Base-by-base conservation (phyloP, 2,113 vertebrate genomes). In the Burhinus bistriatus region DNA sequence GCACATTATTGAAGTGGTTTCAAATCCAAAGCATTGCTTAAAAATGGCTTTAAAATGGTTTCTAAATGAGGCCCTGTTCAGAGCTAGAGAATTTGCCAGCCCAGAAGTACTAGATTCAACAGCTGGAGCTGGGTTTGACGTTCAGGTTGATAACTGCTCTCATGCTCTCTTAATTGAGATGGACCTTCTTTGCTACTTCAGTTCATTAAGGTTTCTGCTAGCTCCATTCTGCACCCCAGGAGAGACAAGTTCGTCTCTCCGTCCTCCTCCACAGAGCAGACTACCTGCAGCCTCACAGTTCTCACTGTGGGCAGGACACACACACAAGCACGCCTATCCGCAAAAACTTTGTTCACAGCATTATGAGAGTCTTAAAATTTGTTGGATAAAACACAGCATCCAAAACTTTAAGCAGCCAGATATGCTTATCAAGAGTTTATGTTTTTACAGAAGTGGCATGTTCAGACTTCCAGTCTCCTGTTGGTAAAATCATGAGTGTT, bases 181-280 rank as follows among this genome's bases (percentile, higher is more conserved):
- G 18, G 27, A 52, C 12, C 8, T 58, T 57, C 61, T 62, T 45
- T 54, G 23, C 32, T 54, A 57, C 38, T 76, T 81, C 62, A 29
- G 25, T 25, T 72, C 27, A 26, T 51, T 47, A 90, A 22, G 30
- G 36, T 49, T 49, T 65, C 62, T 38, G 8, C 14, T 40, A 55
- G 42, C 44, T 61, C 36, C 19, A 14, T 69, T 62, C 27, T 54
- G 36, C 0, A 1, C 8, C 21, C 29, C 16, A 30, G 18, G 34
- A 89, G 11, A 27, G 21, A 49, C 20, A 76, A 38, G 75, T 70
- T 11, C 3, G 2, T 25, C n/a, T 57, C 45, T 49, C 21, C 2
- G 1, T 52, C 58, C 30, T 66, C 45, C 64, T 47, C 0, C 0
- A 42, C 2, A 3, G 36, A 71, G 21, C n/a, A 54, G 70, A 9